Base-by-base conservation (phyloP, 2,113 vertebrate genomes). In the Clarias magur region DNA sequence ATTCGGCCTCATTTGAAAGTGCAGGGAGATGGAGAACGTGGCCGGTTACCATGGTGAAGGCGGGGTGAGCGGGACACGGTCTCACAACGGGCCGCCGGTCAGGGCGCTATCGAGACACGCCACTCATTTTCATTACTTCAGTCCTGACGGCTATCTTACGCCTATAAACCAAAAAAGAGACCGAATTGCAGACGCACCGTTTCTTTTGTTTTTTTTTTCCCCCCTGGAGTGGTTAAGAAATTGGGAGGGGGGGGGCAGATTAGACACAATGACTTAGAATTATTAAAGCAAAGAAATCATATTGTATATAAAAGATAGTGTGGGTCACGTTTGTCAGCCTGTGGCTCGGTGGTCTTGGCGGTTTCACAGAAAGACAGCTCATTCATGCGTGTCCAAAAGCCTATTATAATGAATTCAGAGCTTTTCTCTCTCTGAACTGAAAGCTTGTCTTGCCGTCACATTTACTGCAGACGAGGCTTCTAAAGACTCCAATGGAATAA, bases 21-120 rank as follows among this genome's bases (percentile, higher is more conserved):
- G 19, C 53, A 53, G 38, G 82, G 78, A 76, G 67, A 48, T 17
- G 7, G 19, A 73, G 82, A 81, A 86, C 78, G 13, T 72, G 63
- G 67, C 73, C 38, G 84, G 80, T 90, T 91, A 83, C 90, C 89
- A 91, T 90, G 90, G 88, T 80, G 90, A 82, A 88, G 27, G 48
- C n/a, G 82, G 60, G 62, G 84, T 30, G 80, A 86, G 65, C 60
- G 73, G 81, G 76, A 88, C 81, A 72, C 15, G 67, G 65, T 53
- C 81, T 86, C 23, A 30, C 60, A 53, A 34, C 82, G 83, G n/a
- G 67, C 12, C 54, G 84, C 57, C 76, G 25, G 59, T 15, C 86
- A 56, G 76, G 63, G 67, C 30, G 9, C 88, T 72, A 27, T 54
- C 3, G 34, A 48, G 85, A 85, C 63, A 57, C 88, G 65, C 9